These are phyloP conservation scores for Chromis chromis DNA, from an alignment of 2,797 vertebrate genomes.

Conservation along the genomic window DNA sequence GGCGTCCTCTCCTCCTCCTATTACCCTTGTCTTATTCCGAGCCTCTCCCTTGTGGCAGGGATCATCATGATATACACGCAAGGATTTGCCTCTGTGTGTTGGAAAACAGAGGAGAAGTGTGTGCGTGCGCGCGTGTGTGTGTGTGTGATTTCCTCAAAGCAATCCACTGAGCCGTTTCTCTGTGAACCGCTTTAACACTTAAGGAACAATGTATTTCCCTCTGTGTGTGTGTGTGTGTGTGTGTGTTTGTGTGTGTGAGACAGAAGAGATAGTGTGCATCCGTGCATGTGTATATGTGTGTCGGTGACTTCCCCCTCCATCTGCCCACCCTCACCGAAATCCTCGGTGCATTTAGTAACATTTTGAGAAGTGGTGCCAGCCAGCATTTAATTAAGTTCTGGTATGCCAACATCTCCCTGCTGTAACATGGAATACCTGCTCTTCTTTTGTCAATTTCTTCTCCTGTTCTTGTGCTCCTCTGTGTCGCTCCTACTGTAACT, in stretches of 20 bases:
- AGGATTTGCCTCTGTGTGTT: conserved; percentile 47
- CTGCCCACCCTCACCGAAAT: conserved; percentile 55
- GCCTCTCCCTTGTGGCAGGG: conserved; percentile 59
- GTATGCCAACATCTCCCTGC: conserved; percentile 71
- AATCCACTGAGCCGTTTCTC: conserved; percentile 29
- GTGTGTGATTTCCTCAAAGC: conserved; percentile 45
- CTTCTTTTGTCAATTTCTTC: conserved; percentile 76
- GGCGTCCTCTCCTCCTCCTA: conserved; percentile 56
- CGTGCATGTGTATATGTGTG: conserved; percentile 9
- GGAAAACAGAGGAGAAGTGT: conserved; percentile 6
- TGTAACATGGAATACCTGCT: conserved; percentile 72
- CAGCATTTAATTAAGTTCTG: conserved; percentile 81
- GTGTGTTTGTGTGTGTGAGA: conserved; percentile 11
- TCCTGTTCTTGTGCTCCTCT: conserved; percentile 71
- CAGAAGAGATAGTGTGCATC: background rate
- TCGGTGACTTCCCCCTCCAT: conserved; percentile 56
- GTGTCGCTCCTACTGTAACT: conserved; percentile 64
- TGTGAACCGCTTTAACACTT: conserved; percentile 40
- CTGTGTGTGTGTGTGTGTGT: conserved; percentile 9
- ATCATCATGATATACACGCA: conserved; percentile 72
- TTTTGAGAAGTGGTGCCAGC: conserved; percentile 71
- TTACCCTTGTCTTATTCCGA: conserved; percentile 68
- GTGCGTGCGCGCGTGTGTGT: background rate
- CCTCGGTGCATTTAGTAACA: conserved; percentile 69
- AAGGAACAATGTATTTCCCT: conserved; percentile 55